A percentile compares a stretch with the other conserved stretches of the same genome.
phyloP scores from a whole-genome alignment of 1,140 invertebrate species.

The Rhagoletis pomonella region DNA sequence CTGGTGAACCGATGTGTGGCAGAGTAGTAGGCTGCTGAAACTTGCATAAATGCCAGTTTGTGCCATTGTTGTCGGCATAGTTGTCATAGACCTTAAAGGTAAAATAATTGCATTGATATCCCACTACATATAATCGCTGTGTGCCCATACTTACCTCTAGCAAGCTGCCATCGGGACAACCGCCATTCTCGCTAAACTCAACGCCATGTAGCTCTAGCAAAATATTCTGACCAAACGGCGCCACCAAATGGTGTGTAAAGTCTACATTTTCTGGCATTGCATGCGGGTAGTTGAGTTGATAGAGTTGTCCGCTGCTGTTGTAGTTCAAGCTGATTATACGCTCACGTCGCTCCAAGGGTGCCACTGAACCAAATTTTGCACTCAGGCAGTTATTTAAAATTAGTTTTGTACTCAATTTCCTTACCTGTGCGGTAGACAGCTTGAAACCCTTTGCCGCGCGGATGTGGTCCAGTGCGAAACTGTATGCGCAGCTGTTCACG shows the following conservation, averaged over 20 bases:
- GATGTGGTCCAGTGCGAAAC: slow-evolving; percentile 77
- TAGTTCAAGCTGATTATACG: slow-evolving; percentile 58
- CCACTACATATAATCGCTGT: neutral
- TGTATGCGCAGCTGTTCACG: slow-evolving; percentile 77
- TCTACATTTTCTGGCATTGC: slow-evolving; percentile 75
- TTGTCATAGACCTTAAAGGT: slow-evolving; percentile 77
- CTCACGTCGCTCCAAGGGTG: slow-evolving; percentile 57
- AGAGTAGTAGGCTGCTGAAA: slow-evolving; percentile 50
- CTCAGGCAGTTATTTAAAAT: too few relatives aligned
- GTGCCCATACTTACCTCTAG: slow-evolving; percentile 57
- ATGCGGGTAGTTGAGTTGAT: slow-evolving; percentile 78
- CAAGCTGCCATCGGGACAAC: slow-evolving; percentile 57
- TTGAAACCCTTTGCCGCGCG: slow-evolving; percentile 77
- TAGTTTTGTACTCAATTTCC: slow-evolving; percentile 40
- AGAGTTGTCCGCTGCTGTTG: slow-evolving; percentile 69
- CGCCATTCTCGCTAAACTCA: slow-evolving; percentile 69
- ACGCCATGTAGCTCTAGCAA: slow-evolving; percentile 75
- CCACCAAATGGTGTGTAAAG: slow-evolving; percentile 77
- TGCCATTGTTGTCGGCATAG: slow-evolving; percentile 81
- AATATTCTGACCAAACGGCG: slow-evolving; percentile 78
- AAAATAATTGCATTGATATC: neutral
- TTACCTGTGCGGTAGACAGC: slow-evolving; percentile 79
- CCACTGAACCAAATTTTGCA: slow-evolving; percentile 39
- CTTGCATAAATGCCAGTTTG: slow-evolving; percentile 78
- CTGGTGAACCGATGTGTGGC: slow-evolving; percentile 39